Conservation (phyloP, 2,888 invertebrate species). For the Apeira syringaria region DNA sequence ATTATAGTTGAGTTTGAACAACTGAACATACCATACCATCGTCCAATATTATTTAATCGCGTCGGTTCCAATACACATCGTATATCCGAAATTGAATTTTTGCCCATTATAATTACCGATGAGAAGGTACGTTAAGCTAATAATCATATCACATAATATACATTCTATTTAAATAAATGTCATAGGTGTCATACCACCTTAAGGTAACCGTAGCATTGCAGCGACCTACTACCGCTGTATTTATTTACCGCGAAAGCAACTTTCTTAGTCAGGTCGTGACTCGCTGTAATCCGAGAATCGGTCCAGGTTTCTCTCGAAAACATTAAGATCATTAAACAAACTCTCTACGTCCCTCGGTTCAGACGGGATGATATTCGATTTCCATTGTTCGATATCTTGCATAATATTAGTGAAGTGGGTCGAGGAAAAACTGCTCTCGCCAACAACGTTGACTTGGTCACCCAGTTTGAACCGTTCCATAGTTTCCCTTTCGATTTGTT, state of each 20-base stretch:
- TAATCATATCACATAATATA: too few relatives aligned
- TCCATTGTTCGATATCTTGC: slow-evolving; percentile 46
- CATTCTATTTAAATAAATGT: too few relatives aligned
- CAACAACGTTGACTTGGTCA: slow-evolving; percentile 4
- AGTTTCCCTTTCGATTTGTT: slow-evolving; percentile 71
- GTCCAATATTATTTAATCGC: too few relatives aligned
- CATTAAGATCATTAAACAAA: slow-evolving; percentile 29
- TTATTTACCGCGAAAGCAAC: slow-evolving; percentile 22
- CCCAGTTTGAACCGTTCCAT: slow-evolving; percentile 52
- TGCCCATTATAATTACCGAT: too few relatives aligned
- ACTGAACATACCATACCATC: too few relatives aligned
- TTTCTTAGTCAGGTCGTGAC: slow-evolving; percentile 34
- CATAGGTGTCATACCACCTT: too few relatives aligned
- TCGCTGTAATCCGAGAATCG: slow-evolving; percentile 28
- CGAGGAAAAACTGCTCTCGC: slow-evolving; percentile 21
- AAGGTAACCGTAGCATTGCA: background rate
- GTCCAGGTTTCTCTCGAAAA: slow-evolving; percentile 19
- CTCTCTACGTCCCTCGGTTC: slow-evolving; percentile 26
- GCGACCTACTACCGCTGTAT: slow-evolving; percentile 5
- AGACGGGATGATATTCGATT: slow-evolving; percentile 23
- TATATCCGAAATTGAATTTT: too few relatives aligned
- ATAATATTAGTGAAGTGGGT: slow-evolving; percentile 32
- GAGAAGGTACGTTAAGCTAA: too few relatives aligned
- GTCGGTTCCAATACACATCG: too few relatives aligned
- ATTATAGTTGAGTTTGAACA: too few relatives aligned